Evolutionary conservation across 2,113 vertebrate genomes (phyloP), one percentile per base, ranked within the genome.

Genomic region (Eulemur macaco): DNA sequence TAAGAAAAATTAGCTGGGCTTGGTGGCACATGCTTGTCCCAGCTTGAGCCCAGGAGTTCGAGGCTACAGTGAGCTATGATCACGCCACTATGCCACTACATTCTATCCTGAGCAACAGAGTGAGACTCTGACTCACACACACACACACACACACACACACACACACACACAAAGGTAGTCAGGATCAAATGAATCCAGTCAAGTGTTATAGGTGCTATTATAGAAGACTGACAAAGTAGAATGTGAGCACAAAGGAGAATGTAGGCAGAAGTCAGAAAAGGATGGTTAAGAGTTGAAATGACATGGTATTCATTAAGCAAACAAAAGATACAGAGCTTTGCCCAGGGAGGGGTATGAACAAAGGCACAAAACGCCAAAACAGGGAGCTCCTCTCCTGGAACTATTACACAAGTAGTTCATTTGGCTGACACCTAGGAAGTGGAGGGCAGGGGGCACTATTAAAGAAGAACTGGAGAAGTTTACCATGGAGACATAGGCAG

Each of bases 121-220:
- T 11, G 8, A 60, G 58, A 27, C 58, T 10, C 58, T 60, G 58
- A 25, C 58, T 60, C 58, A 60, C n/a, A n/a, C n/a, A n/a, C n/a
- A n/a, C n/a, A n/a, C n/a, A n/a, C n/a, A n/a, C n/a, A n/a, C n/a
- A n/a, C n/a, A n/a, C n/a, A n/a, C 8, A 56, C 17, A 60, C 7
- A 60, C 23, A 60, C 21, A 21, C 58, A 68, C 20, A n/a, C 37
- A 68, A 84, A 96, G 50, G 47, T 47, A 93, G 60, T 78, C 47
- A n/a, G 83, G 76, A 76, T 95, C 50, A 94, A 91, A 93, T 37
- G 74, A 94, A 95, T 96, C 52, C 64, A 94, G n/a, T 96, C 74
- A 86, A 90, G 31, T 91, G 81, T 84, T 94, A 85, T 71, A 58
- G 71, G 64, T 91, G 71, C 64, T 95, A 31, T 91, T 96, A 82